Evolutionary conservation across 2,797 vertebrate species (phyloP).

Genomic region (Melanotaenia trifasciata): DNA sequence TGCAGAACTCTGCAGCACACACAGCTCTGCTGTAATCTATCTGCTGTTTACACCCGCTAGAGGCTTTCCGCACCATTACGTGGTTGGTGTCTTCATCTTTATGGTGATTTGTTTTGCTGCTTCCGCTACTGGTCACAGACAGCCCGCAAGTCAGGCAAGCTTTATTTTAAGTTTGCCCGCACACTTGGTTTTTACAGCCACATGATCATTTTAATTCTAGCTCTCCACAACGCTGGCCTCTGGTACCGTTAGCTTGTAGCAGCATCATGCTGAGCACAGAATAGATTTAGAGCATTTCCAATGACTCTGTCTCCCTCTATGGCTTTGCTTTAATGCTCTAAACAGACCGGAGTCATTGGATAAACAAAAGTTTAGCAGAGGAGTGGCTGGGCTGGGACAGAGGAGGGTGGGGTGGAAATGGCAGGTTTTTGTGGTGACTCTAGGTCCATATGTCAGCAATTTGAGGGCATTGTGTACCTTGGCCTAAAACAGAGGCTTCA

Average conservation of each 20-base stretch:
- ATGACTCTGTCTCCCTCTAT: slow-evolving; percentile 50
- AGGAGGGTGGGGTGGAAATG: slow-evolving; percentile 79
- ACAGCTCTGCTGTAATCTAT: slow-evolving; percentile 36
- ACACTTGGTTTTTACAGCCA: slow-evolving; percentile 44
- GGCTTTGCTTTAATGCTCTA: slow-evolving; percentile 84
- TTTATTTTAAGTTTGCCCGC: slow-evolving; percentile 61
- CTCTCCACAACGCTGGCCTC: not conserved
- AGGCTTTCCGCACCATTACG: slow-evolving; percentile 54
- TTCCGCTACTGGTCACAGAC: slow-evolving; percentile 70
- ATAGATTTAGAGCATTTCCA: slow-evolving; percentile 49
- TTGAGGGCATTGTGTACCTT: slow-evolving; percentile 98
- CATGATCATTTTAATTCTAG: slow-evolving; percentile 40
- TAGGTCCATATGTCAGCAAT: slow-evolving; percentile 98
- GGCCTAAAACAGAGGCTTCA: slow-evolving; percentile 90
- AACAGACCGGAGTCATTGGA: slow-evolving; percentile 87
- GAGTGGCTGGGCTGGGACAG: slow-evolving; percentile 79
- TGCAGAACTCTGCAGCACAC: not conserved
- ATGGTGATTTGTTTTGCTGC: slow-evolving; percentile 55
- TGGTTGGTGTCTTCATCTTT: slow-evolving; percentile 60
- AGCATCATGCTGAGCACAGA: slow-evolving; percentile 24
- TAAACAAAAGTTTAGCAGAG: slow-evolving; percentile 90
- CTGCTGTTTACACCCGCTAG: slow-evolving; percentile 55
- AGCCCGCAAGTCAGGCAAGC: slow-evolving; percentile 53
- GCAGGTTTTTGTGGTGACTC: slow-evolving; percentile 90
- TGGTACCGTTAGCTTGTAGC: slow-evolving; percentile 24